These are phyloP conservation scores for Rapana venosa DNA, from an alignment of 2,888 invertebrate genomes.

Conservation along the genomic window DNA sequence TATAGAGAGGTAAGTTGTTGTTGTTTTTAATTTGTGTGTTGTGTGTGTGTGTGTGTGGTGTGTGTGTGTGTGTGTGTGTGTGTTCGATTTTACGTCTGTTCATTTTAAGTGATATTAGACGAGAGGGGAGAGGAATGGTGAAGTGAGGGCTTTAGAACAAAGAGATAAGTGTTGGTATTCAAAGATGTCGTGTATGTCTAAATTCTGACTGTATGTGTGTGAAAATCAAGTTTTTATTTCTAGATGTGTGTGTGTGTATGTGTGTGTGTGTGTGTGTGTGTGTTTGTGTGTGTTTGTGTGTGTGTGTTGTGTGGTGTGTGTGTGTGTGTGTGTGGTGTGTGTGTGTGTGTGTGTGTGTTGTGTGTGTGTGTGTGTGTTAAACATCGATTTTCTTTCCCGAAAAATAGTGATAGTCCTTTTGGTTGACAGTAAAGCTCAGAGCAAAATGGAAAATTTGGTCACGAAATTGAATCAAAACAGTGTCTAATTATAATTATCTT, in stretches of 20 bases:
- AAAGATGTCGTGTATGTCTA: too few species aligned
- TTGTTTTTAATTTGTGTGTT: neutral
- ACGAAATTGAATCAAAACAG: neutral
- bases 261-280: too few species aligned
- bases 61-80: neutral
- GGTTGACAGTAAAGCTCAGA: neutral
- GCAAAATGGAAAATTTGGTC: neutral
- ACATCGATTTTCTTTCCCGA: neutral
- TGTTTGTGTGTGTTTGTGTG: neutral
- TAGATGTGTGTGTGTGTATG: neutral
- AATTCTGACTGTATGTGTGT: neutral
- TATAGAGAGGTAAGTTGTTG: conserved; percentile 88
- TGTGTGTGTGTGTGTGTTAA: neutral
- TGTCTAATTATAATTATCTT: too few species aligned
- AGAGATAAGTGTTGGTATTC: too few species aligned
- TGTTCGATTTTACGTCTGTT: neutral
- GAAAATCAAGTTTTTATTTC: neutral
- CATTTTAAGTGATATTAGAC: neutral
- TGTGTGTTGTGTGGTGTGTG: neutral
- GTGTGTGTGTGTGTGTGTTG: neutral
- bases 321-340: neutral
- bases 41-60: neutral
- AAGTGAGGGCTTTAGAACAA: too few species aligned
- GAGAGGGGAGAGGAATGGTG: too few species aligned
- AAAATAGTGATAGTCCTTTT: neutral